Conservation (phyloP, 2,113 vertebrate species). For the Periophthalmus modestus region DNA sequence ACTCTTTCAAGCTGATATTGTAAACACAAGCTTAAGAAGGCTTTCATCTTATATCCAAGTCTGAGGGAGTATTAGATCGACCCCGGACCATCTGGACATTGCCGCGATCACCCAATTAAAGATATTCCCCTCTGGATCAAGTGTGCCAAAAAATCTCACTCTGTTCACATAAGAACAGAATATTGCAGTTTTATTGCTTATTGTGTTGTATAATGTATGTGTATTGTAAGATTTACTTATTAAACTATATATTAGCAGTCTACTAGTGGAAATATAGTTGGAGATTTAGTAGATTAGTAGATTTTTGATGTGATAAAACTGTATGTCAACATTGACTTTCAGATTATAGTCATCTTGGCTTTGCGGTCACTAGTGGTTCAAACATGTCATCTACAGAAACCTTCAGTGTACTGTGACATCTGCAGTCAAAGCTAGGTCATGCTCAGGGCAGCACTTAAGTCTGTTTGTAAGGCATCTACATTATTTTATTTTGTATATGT, state of each 20-base stretch:
- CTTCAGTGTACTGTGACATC: slow-evolving; percentile 10
- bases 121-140: slow-evolving; percentile 27
- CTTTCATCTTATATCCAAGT: slow-evolving; percentile 48
- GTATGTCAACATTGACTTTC: background rate
- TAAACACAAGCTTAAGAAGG: slow-evolving; percentile 54
- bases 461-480: too few relatives aligned
- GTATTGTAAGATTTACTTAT: background rate
- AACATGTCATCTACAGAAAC: slow-evolving; percentile 21
- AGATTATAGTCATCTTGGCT: slow-evolving; percentile 37
- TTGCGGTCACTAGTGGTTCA: slow-evolving; percentile 26
- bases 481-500: background rate
- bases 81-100: slow-evolving; percentile 52
- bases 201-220: background rate
- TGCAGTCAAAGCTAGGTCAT: slow-evolving; percentile 28
- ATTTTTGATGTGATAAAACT: too few relatives aligned
- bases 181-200: background rate
- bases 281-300: slow-evolving; percentile 12
- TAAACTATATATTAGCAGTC: background rate
- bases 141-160: slow-evolving; percentile 39
- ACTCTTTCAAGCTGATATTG: slow-evolving; percentile 44
- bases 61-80: slow-evolving; percentile 48
- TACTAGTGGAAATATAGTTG: background rate
- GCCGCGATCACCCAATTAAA: slow-evolving; percentile 60
- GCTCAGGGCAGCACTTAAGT: slow-evolving; percentile 1
- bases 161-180: slow-evolving; percentile 24